Evolutionary conservation across 2,113 vertebrate genomes (phyloP).

Genomic region (Crotalus tigris): DNA sequence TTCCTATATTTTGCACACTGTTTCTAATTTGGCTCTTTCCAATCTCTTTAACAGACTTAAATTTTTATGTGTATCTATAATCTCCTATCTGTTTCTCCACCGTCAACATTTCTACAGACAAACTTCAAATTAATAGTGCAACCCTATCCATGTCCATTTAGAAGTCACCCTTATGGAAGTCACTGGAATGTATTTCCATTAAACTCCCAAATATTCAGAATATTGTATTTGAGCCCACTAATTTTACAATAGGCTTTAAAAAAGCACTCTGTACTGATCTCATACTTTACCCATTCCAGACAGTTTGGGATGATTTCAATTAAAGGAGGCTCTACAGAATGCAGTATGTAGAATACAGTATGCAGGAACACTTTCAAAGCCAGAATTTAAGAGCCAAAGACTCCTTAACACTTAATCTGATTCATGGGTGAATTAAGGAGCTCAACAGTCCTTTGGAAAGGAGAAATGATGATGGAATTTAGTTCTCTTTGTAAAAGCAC

Average conservation of each 20-base stretch:
- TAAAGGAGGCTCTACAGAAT: neutral
- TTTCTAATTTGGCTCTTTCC: neutral
- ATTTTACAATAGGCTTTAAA: neutral
- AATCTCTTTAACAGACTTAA: neutral
- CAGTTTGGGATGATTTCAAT: neutral
- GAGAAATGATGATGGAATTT: conserved; percentile 38
- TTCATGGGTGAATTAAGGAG: conserved; percentile 33
- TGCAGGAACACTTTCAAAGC: neutral
- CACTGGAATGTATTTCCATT: neutral
- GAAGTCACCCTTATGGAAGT: neutral
- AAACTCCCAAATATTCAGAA: neutral
- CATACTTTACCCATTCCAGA: neutral
- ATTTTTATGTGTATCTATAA: neutral
- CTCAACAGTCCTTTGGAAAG: conserved; percentile 23
- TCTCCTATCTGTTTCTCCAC: neutral
- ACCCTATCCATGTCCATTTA: neutral
- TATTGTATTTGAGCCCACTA: neutral
- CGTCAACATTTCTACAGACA: neutral
- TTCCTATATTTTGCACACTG: neutral
- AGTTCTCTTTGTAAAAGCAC: conserved; percentile 46
- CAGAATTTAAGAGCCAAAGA: conserved; percentile 13
- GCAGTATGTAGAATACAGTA: neutral
- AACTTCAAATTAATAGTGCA: neutral
- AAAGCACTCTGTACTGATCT: neutral
- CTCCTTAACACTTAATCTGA: conserved; percentile 34